phyloP scores from a whole-genome alignment of 2,113 vertebrate genomes.

The Microcebus lehilahytsara region DNA sequence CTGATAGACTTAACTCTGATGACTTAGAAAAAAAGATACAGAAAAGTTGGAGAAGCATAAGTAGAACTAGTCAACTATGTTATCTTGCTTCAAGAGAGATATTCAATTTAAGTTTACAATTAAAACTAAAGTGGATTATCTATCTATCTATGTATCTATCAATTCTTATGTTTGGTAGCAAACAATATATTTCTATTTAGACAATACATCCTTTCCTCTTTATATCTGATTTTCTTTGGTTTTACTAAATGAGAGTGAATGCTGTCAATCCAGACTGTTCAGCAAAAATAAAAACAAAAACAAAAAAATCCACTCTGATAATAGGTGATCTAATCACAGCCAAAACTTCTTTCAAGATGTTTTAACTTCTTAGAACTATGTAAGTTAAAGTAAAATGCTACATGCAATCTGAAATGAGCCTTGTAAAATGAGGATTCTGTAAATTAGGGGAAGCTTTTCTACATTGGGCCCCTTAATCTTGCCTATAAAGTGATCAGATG shows the following conservation, averaged over 20 bases:
- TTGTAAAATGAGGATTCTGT: not conserved
- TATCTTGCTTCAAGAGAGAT: not conserved
- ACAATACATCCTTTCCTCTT: not conserved
- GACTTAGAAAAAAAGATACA: not conserved
- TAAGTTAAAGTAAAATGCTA: not conserved
- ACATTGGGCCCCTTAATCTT: not conserved
- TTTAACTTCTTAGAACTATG: not conserved
- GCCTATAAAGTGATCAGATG: not conserved
- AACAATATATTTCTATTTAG: not conserved
- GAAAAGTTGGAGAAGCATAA: not conserved
- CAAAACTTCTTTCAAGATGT: not conserved
- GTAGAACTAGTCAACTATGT: not conserved
- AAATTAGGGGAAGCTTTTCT: not conserved
- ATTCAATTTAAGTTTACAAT: constrained; percentile 7
- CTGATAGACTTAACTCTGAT: not conserved
- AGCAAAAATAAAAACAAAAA: not conserved
- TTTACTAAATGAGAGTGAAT: not conserved
- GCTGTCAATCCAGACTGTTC: not conserved
- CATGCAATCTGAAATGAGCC: not conserved
- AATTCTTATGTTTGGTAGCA: not conserved
- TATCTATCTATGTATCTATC: not conserved
- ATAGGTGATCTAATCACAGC: not conserved
- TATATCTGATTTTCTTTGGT: not conserved
- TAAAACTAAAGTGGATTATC: not conserved
- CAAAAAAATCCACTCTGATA: not conserved